Base-by-base conservation (phyloP, 2,797 vertebrate species). In the Pteropus rufus region DNA sequence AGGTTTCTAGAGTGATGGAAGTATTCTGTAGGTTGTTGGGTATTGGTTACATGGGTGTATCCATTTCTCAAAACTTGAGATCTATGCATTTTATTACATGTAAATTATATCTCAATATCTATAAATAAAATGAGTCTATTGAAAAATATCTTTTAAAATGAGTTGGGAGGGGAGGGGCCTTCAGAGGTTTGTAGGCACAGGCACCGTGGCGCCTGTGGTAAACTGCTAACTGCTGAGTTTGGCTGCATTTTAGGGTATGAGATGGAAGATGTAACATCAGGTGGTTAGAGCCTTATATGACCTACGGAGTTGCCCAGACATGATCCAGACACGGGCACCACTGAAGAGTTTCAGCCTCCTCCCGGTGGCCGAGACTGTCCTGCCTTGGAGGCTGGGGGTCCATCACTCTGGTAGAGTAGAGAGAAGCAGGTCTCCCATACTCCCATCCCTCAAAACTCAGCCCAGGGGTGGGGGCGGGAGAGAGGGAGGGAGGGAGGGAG, bases 61-160 rank as follows among this genome's bases (percentile, higher is more conserved):
- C 36, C 29, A 29, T 44, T 84, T 70, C 46, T 67, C 58, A 85
- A 62, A 94, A 49, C 54, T 75, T 44, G 21, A 77, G n/a, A 86
- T 82, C n/a, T 49, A 21, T 72, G 73, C 15, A 16, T 90, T 76
- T 90, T 46, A 34, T 58, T 52, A 54, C 39, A 29, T 62, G 39
- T 56, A 34, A 90, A 21, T 73, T 49, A 15, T 11, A 41, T 67
- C 41, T 73, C 84, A 36, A 36, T 36, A 29, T 29, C 11, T 14
- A 10, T 10, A 76, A 90, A 56, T 69, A 65, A 91, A 79, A 54
- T 39, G 24, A 29, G 31, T 39, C 73, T 80, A 91, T 39, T 91
- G 31, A 56, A 88, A 60, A 91, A 18, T 21, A 24, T 2, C 65
- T 72, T 91, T 44, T 4, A 23, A 90, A 67, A 58, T 24, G 58